phyloP scores from a whole-genome alignment of 2,888 invertebrate species.

The Eutolmus rufibarbis region DNA sequence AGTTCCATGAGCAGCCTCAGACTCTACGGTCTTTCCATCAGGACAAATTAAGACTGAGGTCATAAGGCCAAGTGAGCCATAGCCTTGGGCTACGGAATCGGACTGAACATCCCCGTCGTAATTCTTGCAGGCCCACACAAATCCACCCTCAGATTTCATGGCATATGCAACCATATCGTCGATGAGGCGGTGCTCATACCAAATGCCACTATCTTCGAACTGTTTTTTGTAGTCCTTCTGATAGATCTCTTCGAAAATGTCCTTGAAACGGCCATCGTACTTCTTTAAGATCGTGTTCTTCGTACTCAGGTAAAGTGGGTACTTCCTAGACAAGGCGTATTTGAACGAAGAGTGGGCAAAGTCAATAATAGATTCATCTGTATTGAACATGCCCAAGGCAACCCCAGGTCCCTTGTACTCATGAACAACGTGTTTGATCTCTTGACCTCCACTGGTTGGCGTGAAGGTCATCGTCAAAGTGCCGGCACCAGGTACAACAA shows the following conservation, averaged over 20 bases:
- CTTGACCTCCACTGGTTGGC: slow-evolving; percentile 67
- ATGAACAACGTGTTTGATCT: slow-evolving; percentile 78
- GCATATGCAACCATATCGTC: slow-evolving; percentile 99
- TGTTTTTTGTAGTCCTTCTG: slow-evolving; percentile 83
- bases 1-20: slow-evolving; percentile 98
- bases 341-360: slow-evolving; percentile 96
- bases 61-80: slow-evolving; percentile 96
- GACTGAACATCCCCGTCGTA: slow-evolving; percentile 99
- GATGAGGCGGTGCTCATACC: slow-evolving; percentile 98
- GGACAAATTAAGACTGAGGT: slow-evolving; percentile 96
- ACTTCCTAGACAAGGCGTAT: slow-evolving; percentile 82
- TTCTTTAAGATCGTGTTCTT: slow-evolving; percentile 97
- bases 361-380: slow-evolving; percentile 89
- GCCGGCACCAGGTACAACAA: slow-evolving; percentile 90
- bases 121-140: slow-evolving; percentile 99
- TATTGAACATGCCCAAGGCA: slow-evolving; percentile 95
- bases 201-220: slow-evolving; percentile 86
- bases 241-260: slow-evolving; percentile 96
- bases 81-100: slow-evolving; percentile 97
- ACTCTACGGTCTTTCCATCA: slow-evolving; percentile 97
- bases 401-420: slow-evolving; percentile 89
- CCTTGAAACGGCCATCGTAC: slow-evolving; percentile 96
- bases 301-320: slow-evolving; percentile 93
- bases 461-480: slow-evolving; percentile 85
- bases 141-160: slow-evolving; percentile 98